Base-by-base conservation (phyloP, 2,113 vertebrate species). In the Numenius arquata region DNA sequence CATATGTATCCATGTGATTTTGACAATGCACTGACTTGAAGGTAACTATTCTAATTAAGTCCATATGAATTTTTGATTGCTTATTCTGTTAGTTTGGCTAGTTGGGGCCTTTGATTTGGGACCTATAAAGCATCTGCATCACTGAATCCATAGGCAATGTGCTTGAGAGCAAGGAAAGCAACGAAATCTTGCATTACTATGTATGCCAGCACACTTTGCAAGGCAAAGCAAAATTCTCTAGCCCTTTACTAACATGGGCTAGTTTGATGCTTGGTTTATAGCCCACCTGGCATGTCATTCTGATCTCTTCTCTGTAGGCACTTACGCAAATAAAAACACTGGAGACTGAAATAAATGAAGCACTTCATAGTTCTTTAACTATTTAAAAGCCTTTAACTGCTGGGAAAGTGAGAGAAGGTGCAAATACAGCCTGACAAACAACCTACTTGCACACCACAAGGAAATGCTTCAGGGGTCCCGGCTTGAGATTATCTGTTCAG, bases 381-480 rank as follows among this genome's bases (percentile, higher is more conserved):
- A 41, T 59, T 47, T 88, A 55, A 65, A 89, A 82, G 48, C 16
- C 11, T 88, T 79, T 70, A 92, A 87, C 58, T 82, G 48, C 58
- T 94, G 86, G 58, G 80, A 93, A 93, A 95, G 36, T 4, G 8
- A 71, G 21, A 80, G 38, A 47, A 82, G 86, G 66, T 82, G 77
- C 58, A 81, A 85, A 93, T 30, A 89, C 8, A 84, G 19, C 45
- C 70, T 72, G 65, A 90, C 50, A 88, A 96, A 76, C 30, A 61
- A 77, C 41, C 61, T 72, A 65, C 40, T 80, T 65, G 40, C 80
- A 76, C 40, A 58, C 22, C 32, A 45, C 58, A 78, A 52, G 73
- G 86, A 95, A 95, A 90, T 25, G 86, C 84, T 90, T 73, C 72
- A 83, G 79, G 72, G 59, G 47, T 90, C 86, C 66, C 73, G 75